A percentile compares a stretch with the other conserved stretches of the same genome.
Conservation (phyloP, 2,888 invertebrate species). For the Eilema sororculum region DNA sequence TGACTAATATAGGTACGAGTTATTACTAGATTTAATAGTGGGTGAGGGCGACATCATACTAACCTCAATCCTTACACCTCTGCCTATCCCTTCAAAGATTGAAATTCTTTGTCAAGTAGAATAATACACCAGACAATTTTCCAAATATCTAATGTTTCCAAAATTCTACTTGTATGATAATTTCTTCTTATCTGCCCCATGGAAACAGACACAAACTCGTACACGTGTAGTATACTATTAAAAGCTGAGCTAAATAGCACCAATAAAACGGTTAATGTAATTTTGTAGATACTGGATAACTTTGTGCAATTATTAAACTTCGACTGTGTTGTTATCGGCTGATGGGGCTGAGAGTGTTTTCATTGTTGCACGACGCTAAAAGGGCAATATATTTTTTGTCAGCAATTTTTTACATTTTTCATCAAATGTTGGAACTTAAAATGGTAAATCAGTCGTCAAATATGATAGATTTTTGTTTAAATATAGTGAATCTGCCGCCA, state of each 20-base stretch:
- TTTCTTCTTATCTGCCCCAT: conserved; percentile 9
- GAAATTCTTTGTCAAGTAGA: too few relatives aligned
- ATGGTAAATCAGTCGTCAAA: too few relatives aligned
- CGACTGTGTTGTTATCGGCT: conserved; percentile 47
- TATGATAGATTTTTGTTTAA: too few relatives aligned
- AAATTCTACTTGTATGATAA: background rate
- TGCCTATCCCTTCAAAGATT: too few relatives aligned
- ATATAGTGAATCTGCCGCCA: too few relatives aligned
- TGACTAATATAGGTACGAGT: too few relatives aligned
- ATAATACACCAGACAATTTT: background rate
- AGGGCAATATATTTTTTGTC: too few relatives aligned
- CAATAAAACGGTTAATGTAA: conserved; percentile 46
- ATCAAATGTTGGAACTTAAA: too few relatives aligned
- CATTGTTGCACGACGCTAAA: conserved; percentile 32
- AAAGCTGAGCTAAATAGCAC: conserved; percentile 30
- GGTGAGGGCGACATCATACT: too few relatives aligned
- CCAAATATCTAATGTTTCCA: background rate
- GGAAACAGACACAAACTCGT: conserved; percentile 8
- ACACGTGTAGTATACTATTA: conserved; percentile 6
- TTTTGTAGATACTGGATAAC: conserved; percentile 39
- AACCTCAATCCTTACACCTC: too few relatives aligned
- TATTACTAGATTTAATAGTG: too few relatives aligned
- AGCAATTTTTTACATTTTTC: too few relatives aligned
- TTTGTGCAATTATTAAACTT: conserved; percentile 59
- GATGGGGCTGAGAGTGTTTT: conserved; percentile 29